A percentile compares a stretch with the other conserved stretches of the same genome.
These are phyloP conservation scores for Aurelia coerulea DNA, from an alignment of 30 jellyfish, hydroid and myxozoan genomes.

Conservation along the genomic window DNA sequence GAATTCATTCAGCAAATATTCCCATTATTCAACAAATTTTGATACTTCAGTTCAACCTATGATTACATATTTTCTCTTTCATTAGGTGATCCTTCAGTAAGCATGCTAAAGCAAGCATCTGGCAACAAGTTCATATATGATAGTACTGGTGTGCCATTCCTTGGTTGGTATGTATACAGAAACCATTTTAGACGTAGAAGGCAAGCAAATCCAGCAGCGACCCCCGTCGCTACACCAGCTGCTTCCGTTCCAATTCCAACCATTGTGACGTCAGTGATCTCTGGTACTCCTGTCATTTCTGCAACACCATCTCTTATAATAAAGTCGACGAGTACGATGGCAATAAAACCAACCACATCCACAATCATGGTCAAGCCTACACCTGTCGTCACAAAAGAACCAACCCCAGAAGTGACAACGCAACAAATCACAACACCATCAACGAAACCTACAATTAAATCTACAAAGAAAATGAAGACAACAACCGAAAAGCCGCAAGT, in stretches of 20 bases:
- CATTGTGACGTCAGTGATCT: conserved; percentile 63
- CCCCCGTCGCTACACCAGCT: conserved; percentile 77
- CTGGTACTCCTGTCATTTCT: conserved; percentile 72
- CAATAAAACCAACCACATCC: conserved; percentile 28
- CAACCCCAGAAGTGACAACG: conserved; percentile 37
- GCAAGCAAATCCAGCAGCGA: conserved; percentile 56
- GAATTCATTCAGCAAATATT: too few species aligned
- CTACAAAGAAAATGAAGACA: conserved; percentile 10
- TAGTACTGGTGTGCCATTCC: conserved; percentile 62
- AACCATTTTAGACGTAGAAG: conserved; percentile 42
- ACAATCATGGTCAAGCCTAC: conserved; percentile 63
- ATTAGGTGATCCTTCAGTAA: conserved; percentile 73
- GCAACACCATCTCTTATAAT: conserved; percentile 81
- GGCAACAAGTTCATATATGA: conserved; percentile 62
- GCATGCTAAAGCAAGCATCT: conserved; percentile 51
- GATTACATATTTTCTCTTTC: background rate
- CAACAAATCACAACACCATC: conserved; percentile 30
- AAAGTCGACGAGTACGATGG: conserved; percentile 41
- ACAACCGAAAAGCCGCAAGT: conserved; percentile 40
- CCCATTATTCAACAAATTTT: too few species aligned
- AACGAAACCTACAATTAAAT: conserved; percentile 2
- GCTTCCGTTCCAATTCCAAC: conserved; percentile 39
- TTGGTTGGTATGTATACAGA: conserved; percentile 90
- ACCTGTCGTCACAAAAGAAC: conserved; percentile 43
- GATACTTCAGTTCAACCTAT: too few species aligned